Percentiles rank a stretch among this genome's conserved stretches.
Evolutionary conservation across 2,888 invertebrate genomes (phyloP).

Genomic region (Agonopterix subpropinquella): DNA sequence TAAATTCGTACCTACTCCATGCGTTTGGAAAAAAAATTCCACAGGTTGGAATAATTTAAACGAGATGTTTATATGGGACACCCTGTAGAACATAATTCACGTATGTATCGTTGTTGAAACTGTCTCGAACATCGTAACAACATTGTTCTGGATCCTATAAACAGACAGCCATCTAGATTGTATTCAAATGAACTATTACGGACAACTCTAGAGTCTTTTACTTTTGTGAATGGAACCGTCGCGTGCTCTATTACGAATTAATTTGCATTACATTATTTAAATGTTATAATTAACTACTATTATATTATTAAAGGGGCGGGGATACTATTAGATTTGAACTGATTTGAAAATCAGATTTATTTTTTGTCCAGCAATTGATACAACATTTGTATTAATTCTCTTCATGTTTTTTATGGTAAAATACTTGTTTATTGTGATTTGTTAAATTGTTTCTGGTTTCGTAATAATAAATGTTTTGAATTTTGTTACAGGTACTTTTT

Average conservation of each 20-base stretch:
- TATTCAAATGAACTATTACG: slow-evolving; percentile 57
- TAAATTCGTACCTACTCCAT: no score
- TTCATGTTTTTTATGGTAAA: background rate
- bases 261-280: slow-evolving; percentile 60
- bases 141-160: background rate
- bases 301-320: slow-evolving; percentile 46
- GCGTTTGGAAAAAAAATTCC: no score
- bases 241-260: slow-evolving; percentile 49
- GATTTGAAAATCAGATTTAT: slow-evolving; percentile 23
- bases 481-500: background rate
- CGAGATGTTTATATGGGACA: no score
- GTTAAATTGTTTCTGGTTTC: background rate
- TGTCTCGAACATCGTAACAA: slow-evolving; percentile 2
- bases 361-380: slow-evolving; percentile 16
- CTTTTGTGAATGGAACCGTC: slow-evolving; percentile 49
- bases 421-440: background rate
- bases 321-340: slow-evolving; percentile 31
- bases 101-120: slow-evolving; percentile 1
- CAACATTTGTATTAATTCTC: background rate
- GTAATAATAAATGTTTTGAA: background rate
- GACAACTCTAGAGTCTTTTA: slow-evolving; percentile 34
- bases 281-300: slow-evolving; percentile 53
- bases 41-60: no score
- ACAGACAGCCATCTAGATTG: slow-evolving; percentile 39
- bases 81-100: no score